Conservation (phyloP, 2,888 invertebrate genomes). For the Meteorus cinctellus region DNA sequence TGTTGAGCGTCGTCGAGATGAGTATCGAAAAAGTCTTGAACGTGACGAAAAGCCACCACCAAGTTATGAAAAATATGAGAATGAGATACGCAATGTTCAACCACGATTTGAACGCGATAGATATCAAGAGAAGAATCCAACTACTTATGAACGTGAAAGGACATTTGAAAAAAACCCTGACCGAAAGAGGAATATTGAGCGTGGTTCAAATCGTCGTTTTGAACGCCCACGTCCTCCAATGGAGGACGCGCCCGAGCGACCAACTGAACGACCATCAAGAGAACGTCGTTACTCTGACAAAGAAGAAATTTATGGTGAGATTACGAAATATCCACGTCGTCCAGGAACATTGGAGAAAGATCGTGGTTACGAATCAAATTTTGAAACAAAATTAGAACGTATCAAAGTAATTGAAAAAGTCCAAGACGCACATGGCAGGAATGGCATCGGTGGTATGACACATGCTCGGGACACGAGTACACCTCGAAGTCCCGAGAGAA, state of each 20-base stretch:
- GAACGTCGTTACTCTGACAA: slow-evolving; percentile 68
- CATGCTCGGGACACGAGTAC: slow-evolving; percentile 33
- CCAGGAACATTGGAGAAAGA: slow-evolving; percentile 64
- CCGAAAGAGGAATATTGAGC: slow-evolving; percentile 59
- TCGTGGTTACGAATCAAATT: slow-evolving; percentile 71
- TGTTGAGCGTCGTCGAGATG: slow-evolving; percentile 62
- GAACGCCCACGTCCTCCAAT: slow-evolving; percentile 70
- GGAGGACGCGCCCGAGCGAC: slow-evolving; percentile 65
- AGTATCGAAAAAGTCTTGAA: slow-evolving; percentile 59
- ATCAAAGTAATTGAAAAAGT: slow-evolving; percentile 65
- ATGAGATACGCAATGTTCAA: slow-evolving; percentile 44
- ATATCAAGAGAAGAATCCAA: slow-evolving; percentile 38
- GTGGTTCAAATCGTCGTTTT: slow-evolving; percentile 61
- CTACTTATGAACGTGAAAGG: slow-evolving; percentile 62
- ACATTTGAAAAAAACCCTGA: slow-evolving; percentile 65
- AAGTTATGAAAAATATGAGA: slow-evolving; percentile 61
- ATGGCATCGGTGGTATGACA: slow-evolving; percentile 55
- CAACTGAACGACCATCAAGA: slow-evolving; percentile 51
- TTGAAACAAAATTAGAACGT: slow-evolving; percentile 70
- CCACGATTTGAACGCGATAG: slow-evolving; percentile 45
- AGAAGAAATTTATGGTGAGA: slow-evolving; percentile 68
- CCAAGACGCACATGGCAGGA: slow-evolving; percentile 42
- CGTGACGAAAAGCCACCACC: slow-evolving; percentile 50
- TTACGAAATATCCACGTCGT: slow-evolving; percentile 54
- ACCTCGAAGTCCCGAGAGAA: slow-evolving; percentile 56